Conservation (phyloP, 2,797 vertebrate species). For the Streptopelia turtur region DNA sequence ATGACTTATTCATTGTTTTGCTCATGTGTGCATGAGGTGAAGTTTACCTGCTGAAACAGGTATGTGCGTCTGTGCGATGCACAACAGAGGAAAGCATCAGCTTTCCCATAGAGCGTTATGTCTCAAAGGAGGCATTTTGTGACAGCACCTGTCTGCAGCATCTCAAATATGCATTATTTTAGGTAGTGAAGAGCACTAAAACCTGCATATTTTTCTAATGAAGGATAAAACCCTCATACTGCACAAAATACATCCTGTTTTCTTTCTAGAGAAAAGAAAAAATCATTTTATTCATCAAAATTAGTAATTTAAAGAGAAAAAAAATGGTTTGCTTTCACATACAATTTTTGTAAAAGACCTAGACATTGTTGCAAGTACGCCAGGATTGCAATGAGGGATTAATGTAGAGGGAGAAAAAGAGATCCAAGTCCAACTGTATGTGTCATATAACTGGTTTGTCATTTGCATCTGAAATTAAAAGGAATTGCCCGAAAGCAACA, state of each 20-base stretch:
- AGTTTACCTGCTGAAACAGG: conserved; percentile 24
- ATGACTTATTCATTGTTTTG: conserved; percentile 67
- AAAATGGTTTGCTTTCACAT: background rate
- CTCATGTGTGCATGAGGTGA: conserved; percentile 28
- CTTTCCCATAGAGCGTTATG: background rate
- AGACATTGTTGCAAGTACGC: background rate
- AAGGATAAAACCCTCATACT: background rate
- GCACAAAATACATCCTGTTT: background rate
- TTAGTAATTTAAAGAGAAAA: background rate
- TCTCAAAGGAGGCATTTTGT: background rate
- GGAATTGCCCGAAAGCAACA: background rate
- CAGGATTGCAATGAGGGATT: background rate
- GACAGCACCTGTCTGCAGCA: background rate
- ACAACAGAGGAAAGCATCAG: background rate
- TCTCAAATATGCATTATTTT: background rate
- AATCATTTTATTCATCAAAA: background rate
- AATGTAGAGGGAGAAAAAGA: background rate
- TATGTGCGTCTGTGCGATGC: background rate
- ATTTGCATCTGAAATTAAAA: background rate
- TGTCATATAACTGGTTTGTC: background rate
- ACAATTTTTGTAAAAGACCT: background rate
- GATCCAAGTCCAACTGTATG: background rate
- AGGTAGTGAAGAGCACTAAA: background rate
- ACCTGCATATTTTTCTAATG: background rate
- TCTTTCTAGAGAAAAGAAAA: background rate